A percentile compares a stretch with the other conserved stretches of the same genome.
Evolutionary conservation across 2,888 invertebrate species (phyloP).

Genomic region (Mesoligia furuncula): DNA sequence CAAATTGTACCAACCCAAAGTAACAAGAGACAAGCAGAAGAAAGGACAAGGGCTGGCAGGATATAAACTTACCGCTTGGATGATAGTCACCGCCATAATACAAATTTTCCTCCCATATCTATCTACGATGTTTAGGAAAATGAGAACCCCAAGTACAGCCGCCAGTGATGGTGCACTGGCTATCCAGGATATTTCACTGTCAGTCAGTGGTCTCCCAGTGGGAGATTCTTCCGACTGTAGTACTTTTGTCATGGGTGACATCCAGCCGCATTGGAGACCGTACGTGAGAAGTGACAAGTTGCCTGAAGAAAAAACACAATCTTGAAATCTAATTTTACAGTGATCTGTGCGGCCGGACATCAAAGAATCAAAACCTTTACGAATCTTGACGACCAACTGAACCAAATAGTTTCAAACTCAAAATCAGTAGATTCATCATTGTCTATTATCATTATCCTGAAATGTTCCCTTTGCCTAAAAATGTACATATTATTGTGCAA

Average conservation of each 20-base stretch:
- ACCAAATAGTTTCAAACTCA: background rate
- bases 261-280: conserved; percentile 85
- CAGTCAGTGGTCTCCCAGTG: conserved; percentile 75
- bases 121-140: conserved; percentile 82
- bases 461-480: background rate
- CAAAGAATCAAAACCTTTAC: background rate
- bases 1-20: background rate
- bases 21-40: background rate
- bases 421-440: background rate
- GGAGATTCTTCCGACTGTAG: conserved; percentile 79
- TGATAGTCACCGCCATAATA: conserved; percentile 81
- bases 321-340: background rate
- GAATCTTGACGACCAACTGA: background rate
- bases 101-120: conserved; percentile 82
- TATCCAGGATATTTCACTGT: conserved; percentile 82
- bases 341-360: background rate
- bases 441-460: background rate
- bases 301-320: conserved; percentile 70
- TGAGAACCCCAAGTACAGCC: conserved; percentile 78
- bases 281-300: conserved; percentile 81
- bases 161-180: conserved; percentile 84
- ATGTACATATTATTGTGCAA: background rate
- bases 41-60: background rate
- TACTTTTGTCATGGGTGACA: conserved; percentile 82
- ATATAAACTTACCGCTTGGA: conserved; percentile 81